These are phyloP conservation scores for Ceratothoa steindachneri DNA, from an alignment of 2,888 invertebrate species.

Conservation along the genomic window DNA sequence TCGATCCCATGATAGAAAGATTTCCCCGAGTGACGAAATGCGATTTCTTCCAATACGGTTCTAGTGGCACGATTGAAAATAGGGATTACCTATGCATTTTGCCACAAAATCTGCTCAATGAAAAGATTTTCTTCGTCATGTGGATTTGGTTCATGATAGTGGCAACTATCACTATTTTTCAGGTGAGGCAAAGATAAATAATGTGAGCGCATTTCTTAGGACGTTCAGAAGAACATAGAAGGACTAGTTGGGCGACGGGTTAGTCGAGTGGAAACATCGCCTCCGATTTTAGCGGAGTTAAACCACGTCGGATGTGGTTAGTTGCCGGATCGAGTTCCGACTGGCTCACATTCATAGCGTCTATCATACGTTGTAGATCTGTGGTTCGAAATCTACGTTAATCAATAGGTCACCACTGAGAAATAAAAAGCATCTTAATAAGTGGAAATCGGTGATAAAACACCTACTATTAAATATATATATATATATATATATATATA, in stretches of 20 bases:
- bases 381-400: too few relatives aligned
- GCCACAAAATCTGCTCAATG: constrained; percentile 46
- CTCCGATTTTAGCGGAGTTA: too few relatives aligned
- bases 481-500: too few relatives aligned
- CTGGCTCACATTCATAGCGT: neutral
- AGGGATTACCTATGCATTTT: constrained; percentile 37
- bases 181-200: constrained; percentile 19
- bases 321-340: neutral
- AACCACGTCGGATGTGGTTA: too few relatives aligned
- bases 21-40: constrained; percentile 45
- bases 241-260: neutral
- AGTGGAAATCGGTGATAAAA: too few relatives aligned
- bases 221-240: neutral
- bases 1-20: constrained; percentile 26
- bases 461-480: too few relatives aligned
- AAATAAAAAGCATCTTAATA: too few relatives aligned
- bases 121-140: constrained; percentile 43
- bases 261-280: neutral
- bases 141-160: constrained; percentile 47
- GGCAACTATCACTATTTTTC: constrained; percentile 18
- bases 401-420: too few relatives aligned
- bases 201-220: neutral
- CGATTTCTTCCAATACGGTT: constrained; percentile 22
- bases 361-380: too few relatives aligned
- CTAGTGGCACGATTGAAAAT: constrained; percentile 15